Conservation (phyloP, 2,888 invertebrate species). For the Gymnocheta viridis region DNA sequence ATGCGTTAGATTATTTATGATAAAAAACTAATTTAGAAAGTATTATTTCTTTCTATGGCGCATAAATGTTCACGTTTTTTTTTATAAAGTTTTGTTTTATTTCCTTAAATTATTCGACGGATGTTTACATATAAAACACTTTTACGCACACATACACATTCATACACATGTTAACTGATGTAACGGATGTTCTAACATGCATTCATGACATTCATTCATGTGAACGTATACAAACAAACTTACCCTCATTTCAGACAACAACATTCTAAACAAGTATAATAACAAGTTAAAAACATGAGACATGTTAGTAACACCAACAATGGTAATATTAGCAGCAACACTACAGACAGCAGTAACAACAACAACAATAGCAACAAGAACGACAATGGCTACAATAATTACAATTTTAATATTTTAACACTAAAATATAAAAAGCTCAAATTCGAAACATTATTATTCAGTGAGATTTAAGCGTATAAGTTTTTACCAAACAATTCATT, state of each 20-base stretch:
- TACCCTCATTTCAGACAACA: not conserved
- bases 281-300: slow-evolving; percentile 44
- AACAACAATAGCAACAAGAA: not conserved
- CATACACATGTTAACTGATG: slow-evolving; percentile 44
- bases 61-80: not conserved
- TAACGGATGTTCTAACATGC: slow-evolving; percentile 66
- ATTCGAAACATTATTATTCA: not conserved
- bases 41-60: not conserved
- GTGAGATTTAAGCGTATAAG: not conserved
- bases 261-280: slow-evolving; percentile 26
- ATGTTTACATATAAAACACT: slow-evolving; percentile 8
- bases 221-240: slow-evolving; percentile 6
- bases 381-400: not conserved
- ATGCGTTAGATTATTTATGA: not conserved
- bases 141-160: not conserved
- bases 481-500: slow-evolving; percentile 13
- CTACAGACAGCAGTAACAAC: slow-evolving; percentile 8
- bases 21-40: not conserved
- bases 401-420: not conserved
- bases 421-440: not conserved
- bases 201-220: slow-evolving; percentile 48
- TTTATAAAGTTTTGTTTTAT: not conserved
- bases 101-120: slow-evolving; percentile 22
- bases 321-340: slow-evolving; percentile 3
- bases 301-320: slow-evolving; percentile 31